Percentiles rank a stretch among this genome's conserved stretches.
Conservation (phyloP, 2,888 invertebrate genomes). For the Metellina segmentata region DNA sequence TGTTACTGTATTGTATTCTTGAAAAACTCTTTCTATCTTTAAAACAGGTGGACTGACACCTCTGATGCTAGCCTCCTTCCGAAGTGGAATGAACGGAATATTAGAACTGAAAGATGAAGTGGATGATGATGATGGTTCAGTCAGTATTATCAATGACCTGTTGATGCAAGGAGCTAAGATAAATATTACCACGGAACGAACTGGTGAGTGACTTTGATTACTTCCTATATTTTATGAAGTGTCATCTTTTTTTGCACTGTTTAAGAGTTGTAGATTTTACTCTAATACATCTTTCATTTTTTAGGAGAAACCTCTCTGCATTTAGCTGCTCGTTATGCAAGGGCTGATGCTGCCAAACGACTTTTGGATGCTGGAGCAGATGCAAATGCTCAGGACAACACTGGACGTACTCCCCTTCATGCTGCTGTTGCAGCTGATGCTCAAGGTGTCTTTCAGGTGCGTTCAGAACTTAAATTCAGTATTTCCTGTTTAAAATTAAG, state of each 20-base stretch:
- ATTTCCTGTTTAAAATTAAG: too few relatives aligned
- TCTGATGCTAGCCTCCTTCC: slow-evolving; percentile 92
- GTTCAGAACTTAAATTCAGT: not conserved
- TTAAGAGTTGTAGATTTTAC: not conserved
- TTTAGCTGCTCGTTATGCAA: slow-evolving; percentile 93
- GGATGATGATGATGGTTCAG: slow-evolving; percentile 84
- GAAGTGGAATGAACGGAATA: slow-evolving; percentile 86
- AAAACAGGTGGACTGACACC: slow-evolving; percentile 93
- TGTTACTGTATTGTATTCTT: not conserved
- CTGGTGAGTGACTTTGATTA: slow-evolving; percentile 85
- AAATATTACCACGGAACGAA: slow-evolving; percentile 96
- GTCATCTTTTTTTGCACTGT: not conserved
- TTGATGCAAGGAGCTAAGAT: slow-evolving; percentile 95
- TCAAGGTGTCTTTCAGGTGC: slow-evolving; percentile 87
- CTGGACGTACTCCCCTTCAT: slow-evolving; percentile 95
- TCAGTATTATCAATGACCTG: slow-evolving; percentile 91
- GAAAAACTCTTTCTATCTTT: slow-evolving; percentile 84
- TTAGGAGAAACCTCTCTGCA: slow-evolving; percentile 92
- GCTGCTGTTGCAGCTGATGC: slow-evolving; percentile 98
- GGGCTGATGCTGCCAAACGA: slow-evolving; percentile 96
- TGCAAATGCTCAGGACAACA: slow-evolving; percentile 96
- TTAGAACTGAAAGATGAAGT: slow-evolving; percentile 89
- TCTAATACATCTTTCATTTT: slow-evolving; percentile 14
- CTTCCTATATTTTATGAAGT: too few relatives aligned
- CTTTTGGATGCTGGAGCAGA: slow-evolving; percentile 95